Conservation (phyloP, 2,888 invertebrate genomes). For the Amphiduros pacificus region DNA sequence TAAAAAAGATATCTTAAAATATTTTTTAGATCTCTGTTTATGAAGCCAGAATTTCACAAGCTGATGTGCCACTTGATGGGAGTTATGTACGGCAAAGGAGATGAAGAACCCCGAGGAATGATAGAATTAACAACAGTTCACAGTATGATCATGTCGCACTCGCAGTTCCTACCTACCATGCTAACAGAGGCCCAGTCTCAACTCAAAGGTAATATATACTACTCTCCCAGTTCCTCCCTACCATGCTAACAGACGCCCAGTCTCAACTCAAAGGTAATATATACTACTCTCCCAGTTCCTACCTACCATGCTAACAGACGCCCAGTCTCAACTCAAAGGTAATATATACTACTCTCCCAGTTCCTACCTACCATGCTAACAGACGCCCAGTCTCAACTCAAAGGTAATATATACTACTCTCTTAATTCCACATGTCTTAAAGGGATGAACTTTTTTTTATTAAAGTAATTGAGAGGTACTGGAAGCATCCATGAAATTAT, state of each 20-base stretch:
- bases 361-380: constrained; percentile 44
- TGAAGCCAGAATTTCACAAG: constrained; percentile 24
- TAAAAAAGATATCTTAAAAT: no score
- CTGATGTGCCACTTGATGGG: constrained; percentile 30
- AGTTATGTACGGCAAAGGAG: constrained; percentile 19
- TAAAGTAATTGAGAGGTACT: no score
- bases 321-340: constrained; percentile 12
- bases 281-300: constrained; percentile 36
- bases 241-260: constrained; percentile 37
- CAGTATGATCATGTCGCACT: constrained; percentile 44
- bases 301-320: constrained; percentile 39
- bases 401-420: constrained; percentile 15
- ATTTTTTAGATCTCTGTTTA: constrained; percentile 34
- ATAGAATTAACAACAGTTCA: constrained; percentile 27
- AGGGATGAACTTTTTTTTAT: no score
- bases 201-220: constrained; percentile 14
- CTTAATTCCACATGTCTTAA: no score
- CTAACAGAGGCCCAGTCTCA: constrained; percentile 28
- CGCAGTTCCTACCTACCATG: constrained; percentile 43
- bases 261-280: constrained; percentile 13
- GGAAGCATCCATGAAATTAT: no score
- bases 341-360: constrained; percentile 25
- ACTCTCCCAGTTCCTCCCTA: constrained; percentile 38
- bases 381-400: constrained; percentile 16
- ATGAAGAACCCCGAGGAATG: constrained; percentile 17